Evolutionary conservation across 2,797 vertebrate genomes (phyloP).

Genomic region (Echeneis naucrates): DNA sequence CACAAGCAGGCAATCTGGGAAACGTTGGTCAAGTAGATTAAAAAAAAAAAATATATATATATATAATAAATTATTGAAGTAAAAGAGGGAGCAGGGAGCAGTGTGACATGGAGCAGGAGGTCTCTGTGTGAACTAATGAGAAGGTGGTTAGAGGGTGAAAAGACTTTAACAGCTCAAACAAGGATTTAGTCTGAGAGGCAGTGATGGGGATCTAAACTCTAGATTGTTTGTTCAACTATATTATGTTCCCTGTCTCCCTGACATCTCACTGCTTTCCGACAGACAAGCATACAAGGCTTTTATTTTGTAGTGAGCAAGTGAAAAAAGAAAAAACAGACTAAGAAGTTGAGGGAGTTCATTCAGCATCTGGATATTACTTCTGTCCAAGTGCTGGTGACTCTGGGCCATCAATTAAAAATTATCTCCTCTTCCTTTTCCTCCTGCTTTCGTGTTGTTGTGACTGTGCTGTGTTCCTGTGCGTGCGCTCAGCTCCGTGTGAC

Average conservation of each 20-base stretch:
- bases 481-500: neutral
- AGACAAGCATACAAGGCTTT: neutral
- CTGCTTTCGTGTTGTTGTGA: too few species aligned
- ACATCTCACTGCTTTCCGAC: neutral
- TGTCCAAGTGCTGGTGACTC: too few species aligned
- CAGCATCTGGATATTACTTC: too few species aligned
- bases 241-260: neutral
- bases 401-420: too few species aligned
- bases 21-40: neutral
- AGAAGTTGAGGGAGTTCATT: too few species aligned
- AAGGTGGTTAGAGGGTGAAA: conserved; percentile 1
- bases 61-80: neutral
- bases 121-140: conserved; percentile 30
- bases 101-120: neutral
- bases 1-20: conserved; percentile 2
- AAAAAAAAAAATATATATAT: conserved; percentile 11
- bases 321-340: neutral
- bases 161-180: conserved; percentile 2
- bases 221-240: neutral
- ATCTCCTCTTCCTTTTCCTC: conserved; percentile 1
- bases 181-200: conserved; percentile 17
- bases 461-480: neutral
- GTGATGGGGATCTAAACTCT: conserved; percentile 24
- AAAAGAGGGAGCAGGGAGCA: neutral
- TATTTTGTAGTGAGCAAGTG: neutral